Conservation (phyloP, 92 coral and sea anemone species). For the Palythoa grandiflora region DNA sequence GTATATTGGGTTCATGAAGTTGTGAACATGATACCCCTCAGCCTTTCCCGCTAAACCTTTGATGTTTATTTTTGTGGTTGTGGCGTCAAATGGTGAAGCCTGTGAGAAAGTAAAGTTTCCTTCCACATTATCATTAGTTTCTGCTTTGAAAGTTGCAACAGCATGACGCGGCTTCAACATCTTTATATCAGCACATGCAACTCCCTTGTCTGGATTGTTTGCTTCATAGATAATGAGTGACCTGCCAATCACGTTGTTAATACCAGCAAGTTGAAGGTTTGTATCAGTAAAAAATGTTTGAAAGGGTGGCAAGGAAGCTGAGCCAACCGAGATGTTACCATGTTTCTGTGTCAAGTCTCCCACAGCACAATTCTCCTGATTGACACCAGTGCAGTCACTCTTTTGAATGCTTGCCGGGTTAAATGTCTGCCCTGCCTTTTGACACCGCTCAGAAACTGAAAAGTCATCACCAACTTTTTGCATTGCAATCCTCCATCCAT, state of each 20-base stretch:
- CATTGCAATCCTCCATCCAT: slow-evolving; percentile 64
- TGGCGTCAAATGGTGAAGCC: slow-evolving; percentile 86
- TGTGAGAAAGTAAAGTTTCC: slow-evolving; percentile 81
- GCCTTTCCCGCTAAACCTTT: slow-evolving; percentile 69
- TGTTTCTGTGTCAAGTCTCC: slow-evolving; percentile 73
- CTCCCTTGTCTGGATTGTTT: slow-evolving; percentile 52
- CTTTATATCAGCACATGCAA: slow-evolving; percentile 81
- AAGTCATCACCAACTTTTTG: slow-evolving; percentile 48
- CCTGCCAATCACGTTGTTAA: slow-evolving; percentile 71
- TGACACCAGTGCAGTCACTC: slow-evolving; percentile 50
- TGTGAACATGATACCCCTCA: slow-evolving; percentile 88
- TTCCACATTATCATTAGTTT: slow-evolving; percentile 75
- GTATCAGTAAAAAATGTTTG: slow-evolving; percentile 70
- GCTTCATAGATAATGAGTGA: slow-evolving; percentile 66
- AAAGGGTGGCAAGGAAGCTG: slow-evolving; percentile 70
- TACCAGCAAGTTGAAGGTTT: slow-evolving; percentile 76
- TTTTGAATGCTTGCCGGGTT: slow-evolving; percentile 62
- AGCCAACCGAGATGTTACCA: slow-evolving; percentile 61
- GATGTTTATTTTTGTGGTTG: slow-evolving; percentile 68
- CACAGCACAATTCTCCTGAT: slow-evolving; percentile 55
- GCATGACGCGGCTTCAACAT: slow-evolving; percentile 70
- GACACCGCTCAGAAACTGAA: slow-evolving; percentile 51
- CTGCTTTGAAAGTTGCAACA: slow-evolving; percentile 66
- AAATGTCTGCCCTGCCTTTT: slow-evolving; percentile 41
- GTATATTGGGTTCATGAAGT: slow-evolving; percentile 81